Evolutionary conservation across 2,113 vertebrate species (phyloP).

Genomic region (Chascanopsetta lugubris): DNA sequence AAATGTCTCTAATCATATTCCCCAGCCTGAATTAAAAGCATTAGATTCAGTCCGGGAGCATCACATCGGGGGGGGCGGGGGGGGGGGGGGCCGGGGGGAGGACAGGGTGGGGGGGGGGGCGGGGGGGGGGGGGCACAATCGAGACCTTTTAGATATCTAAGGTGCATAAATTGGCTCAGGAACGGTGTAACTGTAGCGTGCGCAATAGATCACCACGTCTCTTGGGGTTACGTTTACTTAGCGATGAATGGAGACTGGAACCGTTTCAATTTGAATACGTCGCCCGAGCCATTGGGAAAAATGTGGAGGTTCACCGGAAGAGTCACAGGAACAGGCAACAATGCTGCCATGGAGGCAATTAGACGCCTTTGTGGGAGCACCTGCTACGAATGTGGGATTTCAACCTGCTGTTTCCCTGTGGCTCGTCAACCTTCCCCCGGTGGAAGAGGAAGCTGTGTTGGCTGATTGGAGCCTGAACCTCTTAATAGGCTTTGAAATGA

Average conservation of each 20-base stretch:
- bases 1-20: slow-evolving; percentile 55
- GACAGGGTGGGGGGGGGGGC: slow-evolving; percentile 27
- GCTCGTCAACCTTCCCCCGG: slow-evolving; percentile 25
- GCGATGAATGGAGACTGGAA: slow-evolving; percentile 59
- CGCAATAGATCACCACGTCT: slow-evolving; percentile 38
- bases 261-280: slow-evolving; percentile 57
- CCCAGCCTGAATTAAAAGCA: slow-evolving; percentile 34
- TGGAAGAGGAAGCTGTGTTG: slow-evolving; percentile 52
- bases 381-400: slow-evolving; percentile 65
- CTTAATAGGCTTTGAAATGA: slow-evolving; percentile 51
- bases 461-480: slow-evolving; percentile 54
- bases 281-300: slow-evolving; percentile 45
- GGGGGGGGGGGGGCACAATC: slow-evolving; percentile 22
- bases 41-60: slow-evolving; percentile 26
- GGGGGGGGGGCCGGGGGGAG: slow-evolving; percentile 29
- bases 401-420: slow-evolving; percentile 54
- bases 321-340: slow-evolving; percentile 59
- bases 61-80: slow-evolving; percentile 30
- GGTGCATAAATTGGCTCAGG: slow-evolving; percentile 35
- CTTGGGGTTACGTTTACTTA: slow-evolving; percentile 61
- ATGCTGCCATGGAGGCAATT: slow-evolving; percentile 62
- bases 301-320: slow-evolving; percentile 58
- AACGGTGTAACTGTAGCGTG: slow-evolving; percentile 46
- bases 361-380: slow-evolving; percentile 73
- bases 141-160: slow-evolving; percentile 48